A percentile compares a stretch with the other conserved stretches of the same genome.
Conservation (phyloP, 92 coral and sea anemone genomes). For the Paramuricea clavata region DNA sequence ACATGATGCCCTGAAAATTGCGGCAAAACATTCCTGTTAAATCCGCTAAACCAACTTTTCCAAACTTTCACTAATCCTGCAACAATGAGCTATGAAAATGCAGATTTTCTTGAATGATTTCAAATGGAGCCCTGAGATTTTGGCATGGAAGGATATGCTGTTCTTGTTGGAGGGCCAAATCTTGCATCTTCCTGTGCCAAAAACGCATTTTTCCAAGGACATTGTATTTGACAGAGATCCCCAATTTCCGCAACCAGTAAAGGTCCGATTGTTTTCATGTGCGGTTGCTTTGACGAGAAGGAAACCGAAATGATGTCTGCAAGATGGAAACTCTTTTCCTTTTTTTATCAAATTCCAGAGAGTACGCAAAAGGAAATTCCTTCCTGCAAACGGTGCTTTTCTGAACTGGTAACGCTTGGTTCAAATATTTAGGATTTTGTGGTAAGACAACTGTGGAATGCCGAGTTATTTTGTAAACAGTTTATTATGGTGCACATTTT, state of each 20-base stretch:
- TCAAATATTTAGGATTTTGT: not conserved
- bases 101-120: no score
- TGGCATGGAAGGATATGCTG: constrained; percentile 48
- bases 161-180: constrained; percentile 40
- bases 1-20: no score
- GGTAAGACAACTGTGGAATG: not conserved
- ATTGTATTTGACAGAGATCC: constrained; percentile 35
- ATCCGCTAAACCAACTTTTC: no score
- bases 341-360: constrained; percentile 3
- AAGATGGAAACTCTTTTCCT: not conserved
- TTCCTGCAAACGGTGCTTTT: not conserved
- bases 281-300: not conserved
- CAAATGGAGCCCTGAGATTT: no score
- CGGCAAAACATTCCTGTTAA: no score
- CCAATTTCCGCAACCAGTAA: constrained; percentile 25
- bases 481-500: not conserved
- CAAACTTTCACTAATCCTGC: no score
- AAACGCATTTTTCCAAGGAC: constrained; percentile 33
- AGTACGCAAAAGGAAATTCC: not conserved
- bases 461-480: not conserved
- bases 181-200: constrained; percentile 27
- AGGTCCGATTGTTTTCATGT: not conserved
- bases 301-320: not conserved
- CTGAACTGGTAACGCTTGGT: not conserved
- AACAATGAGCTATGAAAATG: no score